Conservation (phyloP, 2,113 vertebrate genomes). For the Urocolius indicus region DNA sequence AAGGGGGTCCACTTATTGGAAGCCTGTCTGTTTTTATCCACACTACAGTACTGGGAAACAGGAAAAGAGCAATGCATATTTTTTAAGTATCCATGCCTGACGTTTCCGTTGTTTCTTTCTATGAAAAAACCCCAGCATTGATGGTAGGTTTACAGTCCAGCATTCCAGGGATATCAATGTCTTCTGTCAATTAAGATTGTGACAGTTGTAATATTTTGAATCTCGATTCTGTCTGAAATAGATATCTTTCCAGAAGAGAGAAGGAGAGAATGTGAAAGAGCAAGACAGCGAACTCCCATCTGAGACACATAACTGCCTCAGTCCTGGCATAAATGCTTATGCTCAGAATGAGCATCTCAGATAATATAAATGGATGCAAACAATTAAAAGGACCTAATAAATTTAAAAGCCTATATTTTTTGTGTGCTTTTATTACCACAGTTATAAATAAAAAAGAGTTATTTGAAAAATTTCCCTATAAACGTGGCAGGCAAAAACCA, state of each 20-base stretch:
- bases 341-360: not conserved
- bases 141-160: not conserved
- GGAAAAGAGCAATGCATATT: not conserved
- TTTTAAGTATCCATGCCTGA: not conserved
- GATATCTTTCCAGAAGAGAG: not conserved
- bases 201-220: not conserved
- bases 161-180: not conserved
- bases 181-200: not conserved
- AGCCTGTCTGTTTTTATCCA: slow-evolving; percentile 12
- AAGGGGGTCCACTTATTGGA: slow-evolving; percentile 23
- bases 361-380: not conserved
- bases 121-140: not conserved
- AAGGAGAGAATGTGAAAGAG: not conserved
- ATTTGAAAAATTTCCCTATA: not conserved
- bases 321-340: not conserved
- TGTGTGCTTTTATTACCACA: not conserved
- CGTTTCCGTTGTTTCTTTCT: not conserved
- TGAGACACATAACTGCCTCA: not conserved
- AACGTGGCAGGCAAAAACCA: not conserved
- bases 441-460: not conserved
- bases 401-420: not conserved
- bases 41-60: not conserved
- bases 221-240: slow-evolving; percentile 10
- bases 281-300: not conserved
- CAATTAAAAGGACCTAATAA: accelerated